These are phyloP conservation scores for Galeruca laticollis DNA, from an alignment of 2,888 invertebrate species.

Conservation along the genomic window DNA sequence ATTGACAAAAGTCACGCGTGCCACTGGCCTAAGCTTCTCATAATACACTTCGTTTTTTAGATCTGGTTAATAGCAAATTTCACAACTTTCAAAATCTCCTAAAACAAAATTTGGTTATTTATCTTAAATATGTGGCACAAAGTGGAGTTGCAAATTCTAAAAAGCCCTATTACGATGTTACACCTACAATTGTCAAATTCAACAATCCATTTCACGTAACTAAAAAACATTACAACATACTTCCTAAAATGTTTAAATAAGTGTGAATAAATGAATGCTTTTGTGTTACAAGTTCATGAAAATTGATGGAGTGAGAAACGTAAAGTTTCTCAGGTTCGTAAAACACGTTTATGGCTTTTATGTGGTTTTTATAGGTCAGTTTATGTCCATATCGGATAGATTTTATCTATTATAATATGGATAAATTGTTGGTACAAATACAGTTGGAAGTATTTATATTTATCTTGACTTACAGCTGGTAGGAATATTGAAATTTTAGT, in stretches of 20 bases:
- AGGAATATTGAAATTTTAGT: too few species aligned
- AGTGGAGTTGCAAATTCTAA: too few species aligned
- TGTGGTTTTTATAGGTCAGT: constrained; percentile 29
- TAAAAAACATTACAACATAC: not conserved
- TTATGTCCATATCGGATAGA: constrained; percentile 26
- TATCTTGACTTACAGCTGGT: not conserved
- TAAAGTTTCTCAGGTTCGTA: constrained; percentile 32
- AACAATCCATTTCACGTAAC: not conserved
- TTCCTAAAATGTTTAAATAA: not conserved
- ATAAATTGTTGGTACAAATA: not conserved
- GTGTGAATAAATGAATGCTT: not conserved
- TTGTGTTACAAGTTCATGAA: constrained; percentile 11
- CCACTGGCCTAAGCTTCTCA: too few species aligned
- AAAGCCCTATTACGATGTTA: too few species aligned
- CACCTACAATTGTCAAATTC: too few species aligned
- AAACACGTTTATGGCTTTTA: constrained; percentile 31
- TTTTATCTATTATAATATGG: constrained; percentile 23
- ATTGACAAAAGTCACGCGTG: too few species aligned
- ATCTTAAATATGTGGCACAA: too few species aligned
- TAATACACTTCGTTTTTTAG: too few species aligned
- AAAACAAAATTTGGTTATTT: too few species aligned
- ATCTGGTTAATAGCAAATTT: too few species aligned
- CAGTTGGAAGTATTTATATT: not conserved
- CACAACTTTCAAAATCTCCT: too few species aligned
- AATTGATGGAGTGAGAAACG: constrained; percentile 22